Evolutionary conservation across 2,113 vertebrate species (phyloP).

Genomic region (Oryzias melastigma): DNA sequence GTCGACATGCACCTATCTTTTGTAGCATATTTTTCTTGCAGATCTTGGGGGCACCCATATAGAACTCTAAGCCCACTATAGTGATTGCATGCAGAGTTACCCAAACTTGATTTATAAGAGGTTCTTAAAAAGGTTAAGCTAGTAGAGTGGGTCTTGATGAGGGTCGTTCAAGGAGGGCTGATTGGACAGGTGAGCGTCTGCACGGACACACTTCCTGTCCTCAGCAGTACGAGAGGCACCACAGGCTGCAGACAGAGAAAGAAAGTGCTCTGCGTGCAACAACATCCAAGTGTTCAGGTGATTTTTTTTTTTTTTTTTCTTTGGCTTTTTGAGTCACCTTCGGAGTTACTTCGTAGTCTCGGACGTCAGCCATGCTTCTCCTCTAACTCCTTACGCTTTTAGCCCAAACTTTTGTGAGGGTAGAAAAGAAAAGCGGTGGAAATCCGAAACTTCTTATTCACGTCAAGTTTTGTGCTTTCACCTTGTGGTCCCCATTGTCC

Average conservation of each 20-base stretch:
- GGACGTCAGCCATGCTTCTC: constrained; percentile 43
- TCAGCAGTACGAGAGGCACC: constrained; percentile 64
- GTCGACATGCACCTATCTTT: constrained; percentile 90
- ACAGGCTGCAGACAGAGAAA: constrained; percentile 68
- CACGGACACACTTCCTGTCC: constrained; percentile 52
- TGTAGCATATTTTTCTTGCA: constrained; percentile 80
- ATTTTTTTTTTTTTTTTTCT: constrained; percentile 57
- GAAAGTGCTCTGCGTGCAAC: constrained; percentile 74
- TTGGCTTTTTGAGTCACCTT: constrained; percentile 71
- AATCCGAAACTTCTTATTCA: constrained; percentile 66
- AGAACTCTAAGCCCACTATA: constrained; percentile 81
- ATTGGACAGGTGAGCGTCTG: constrained; percentile 52
- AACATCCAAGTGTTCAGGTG: constrained; percentile 72
- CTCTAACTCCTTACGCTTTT: constrained; percentile 7
- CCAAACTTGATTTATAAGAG: constrained; percentile 73
- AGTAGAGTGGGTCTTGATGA: constrained; percentile 69
- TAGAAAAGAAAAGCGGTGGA: constrained; percentile 71
- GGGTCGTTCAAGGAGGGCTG: constrained; percentile 62
- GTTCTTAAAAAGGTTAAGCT: constrained; percentile 70
- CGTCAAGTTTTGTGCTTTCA: constrained; percentile 60
- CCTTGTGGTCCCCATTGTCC: constrained; percentile 54
- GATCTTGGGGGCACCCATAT: constrained; percentile 73
- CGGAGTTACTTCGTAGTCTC: constrained; percentile 48
- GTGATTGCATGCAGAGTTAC: constrained; percentile 87
- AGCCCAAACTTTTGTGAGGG: constrained; percentile 66